Evolutionary conservation across 1,140 invertebrate species (phyloP).

Genomic region (Dolichoris vasculosae): DNA sequence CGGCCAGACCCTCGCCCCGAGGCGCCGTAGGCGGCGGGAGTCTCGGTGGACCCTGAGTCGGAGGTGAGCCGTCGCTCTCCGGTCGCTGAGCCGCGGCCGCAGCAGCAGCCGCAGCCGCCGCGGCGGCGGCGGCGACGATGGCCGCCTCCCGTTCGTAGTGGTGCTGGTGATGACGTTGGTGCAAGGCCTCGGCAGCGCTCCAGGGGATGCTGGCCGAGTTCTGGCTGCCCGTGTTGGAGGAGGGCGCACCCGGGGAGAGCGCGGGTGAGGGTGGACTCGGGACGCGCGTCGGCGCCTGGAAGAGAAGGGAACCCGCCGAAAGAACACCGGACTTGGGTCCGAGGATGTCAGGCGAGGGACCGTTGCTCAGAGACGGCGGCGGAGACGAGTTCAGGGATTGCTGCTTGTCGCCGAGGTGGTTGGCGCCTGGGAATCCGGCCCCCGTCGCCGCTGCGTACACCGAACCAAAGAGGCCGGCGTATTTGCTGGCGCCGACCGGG

Average conservation of each 20-base stretch:
- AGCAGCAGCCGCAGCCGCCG: constrained; percentile 34
- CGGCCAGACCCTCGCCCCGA: constrained; percentile 74
- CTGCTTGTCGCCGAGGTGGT: background rate
- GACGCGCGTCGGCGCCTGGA: constrained; percentile 55
- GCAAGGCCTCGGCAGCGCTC: constrained; percentile 61
- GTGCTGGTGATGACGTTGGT: constrained; percentile 64
- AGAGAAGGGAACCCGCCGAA: constrained; percentile 69
- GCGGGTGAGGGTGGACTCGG: constrained; percentile 63
- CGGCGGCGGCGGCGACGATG: constrained; percentile 25
- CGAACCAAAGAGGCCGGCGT: constrained; percentile 71
- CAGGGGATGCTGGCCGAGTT: constrained; percentile 65
- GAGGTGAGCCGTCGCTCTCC: constrained; percentile 62
- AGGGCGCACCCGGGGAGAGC: constrained; percentile 66
- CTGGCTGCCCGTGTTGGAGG: constrained; percentile 68
- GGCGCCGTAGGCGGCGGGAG: constrained; percentile 67
- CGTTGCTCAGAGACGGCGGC: constrained; percentile 64
- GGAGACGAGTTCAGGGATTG: background rate
- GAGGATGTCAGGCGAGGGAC: constrained; percentile 61
- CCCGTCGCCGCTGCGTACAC: constrained; percentile 65
- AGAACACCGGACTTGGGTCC: constrained; percentile 59
- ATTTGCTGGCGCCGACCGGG: constrained; percentile 67
- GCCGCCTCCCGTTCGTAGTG: constrained; percentile 66
- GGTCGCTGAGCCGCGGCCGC: constrained; percentile 51
- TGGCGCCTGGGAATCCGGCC: constrained; percentile 51
- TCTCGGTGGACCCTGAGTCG: constrained; percentile 65